phyloP scores from a whole-genome alignment of 2,797 vertebrate species.

The Phalloptychus januarius region DNA sequence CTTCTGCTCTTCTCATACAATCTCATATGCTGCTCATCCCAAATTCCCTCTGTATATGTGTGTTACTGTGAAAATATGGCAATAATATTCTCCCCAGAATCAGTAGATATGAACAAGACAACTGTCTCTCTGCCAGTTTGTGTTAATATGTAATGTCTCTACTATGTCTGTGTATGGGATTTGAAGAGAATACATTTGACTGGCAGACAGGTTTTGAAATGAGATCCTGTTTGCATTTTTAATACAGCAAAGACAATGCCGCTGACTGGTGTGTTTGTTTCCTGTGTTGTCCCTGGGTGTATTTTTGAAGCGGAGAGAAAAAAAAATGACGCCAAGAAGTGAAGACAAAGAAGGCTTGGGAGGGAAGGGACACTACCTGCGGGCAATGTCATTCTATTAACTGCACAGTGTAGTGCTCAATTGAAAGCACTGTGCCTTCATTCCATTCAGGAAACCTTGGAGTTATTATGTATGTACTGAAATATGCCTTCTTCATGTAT shows the following conservation, averaged over 20 bases:
- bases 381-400: slow-evolving; percentile 46
- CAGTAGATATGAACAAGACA: background rate
- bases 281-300: slow-evolving; percentile 9
- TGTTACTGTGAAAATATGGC: slow-evolving; percentile 19
- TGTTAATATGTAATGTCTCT: slow-evolving; percentile 4
- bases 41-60: slow-evolving; percentile 5
- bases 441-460: slow-evolving; percentile 30
- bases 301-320: slow-evolving; percentile 4
- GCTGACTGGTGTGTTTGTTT: slow-evolving; percentile 9
- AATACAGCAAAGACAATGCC: slow-evolving; percentile 34
- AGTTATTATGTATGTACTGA: slow-evolving; percentile 56
- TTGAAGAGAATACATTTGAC: slow-evolving; percentile 48
- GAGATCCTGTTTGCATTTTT: slow-evolving; percentile 59
- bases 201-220: slow-evolving; percentile 33
- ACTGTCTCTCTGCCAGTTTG: slow-evolving; percentile 5
- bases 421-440: slow-evolving; percentile 40
- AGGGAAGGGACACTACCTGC: slow-evolving; percentile 24
- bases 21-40: slow-evolving; percentile 14
- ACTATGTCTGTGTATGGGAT: slow-evolving; percentile 34
- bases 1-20: background rate
- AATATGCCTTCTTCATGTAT: slow-evolving; percentile 66
- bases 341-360: slow-evolving; percentile 6
- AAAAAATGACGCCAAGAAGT: slow-evolving; percentile 12
- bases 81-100: slow-evolving; percentile 15
- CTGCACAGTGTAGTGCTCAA: slow-evolving; percentile 38